Conservation (phyloP, 2,113 vertebrate species). For the Lamprotornis superbus region DNA sequence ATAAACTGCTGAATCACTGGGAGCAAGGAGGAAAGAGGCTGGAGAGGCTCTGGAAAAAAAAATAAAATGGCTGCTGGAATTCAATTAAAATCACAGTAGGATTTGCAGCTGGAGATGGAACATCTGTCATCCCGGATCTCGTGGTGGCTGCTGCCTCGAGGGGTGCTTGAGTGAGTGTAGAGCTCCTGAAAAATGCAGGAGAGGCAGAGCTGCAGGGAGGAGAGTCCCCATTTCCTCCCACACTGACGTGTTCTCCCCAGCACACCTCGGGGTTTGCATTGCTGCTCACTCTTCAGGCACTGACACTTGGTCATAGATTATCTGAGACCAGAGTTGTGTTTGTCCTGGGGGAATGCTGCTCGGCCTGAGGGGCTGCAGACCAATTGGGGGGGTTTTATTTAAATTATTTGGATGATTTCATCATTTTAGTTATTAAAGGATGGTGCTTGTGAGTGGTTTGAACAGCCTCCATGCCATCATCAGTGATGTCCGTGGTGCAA, state of each 20-base stretch:
- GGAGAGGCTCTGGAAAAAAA: not conserved
- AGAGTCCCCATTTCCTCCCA: not conserved
- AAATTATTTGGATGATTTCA: not conserved
- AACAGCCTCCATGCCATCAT: not conserved
- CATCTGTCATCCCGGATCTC: not conserved
- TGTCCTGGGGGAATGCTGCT: not conserved
- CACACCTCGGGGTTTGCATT: not conserved
- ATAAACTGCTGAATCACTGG: conserved; percentile 15
- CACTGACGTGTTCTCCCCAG: not conserved
- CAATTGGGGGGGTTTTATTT: rapidly evolving
- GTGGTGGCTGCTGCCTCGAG: not conserved
- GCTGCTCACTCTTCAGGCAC: not conserved
- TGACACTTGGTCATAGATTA: rapidly evolving
- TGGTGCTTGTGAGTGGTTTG: rapidly evolving
- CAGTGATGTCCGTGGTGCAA: rapidly evolving
- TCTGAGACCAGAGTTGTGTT: rapidly evolving
- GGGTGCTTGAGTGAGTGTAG: not conserved
- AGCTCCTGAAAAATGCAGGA: not conserved
- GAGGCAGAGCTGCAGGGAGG: not conserved
- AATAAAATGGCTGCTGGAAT: not conserved
- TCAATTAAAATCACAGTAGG: conserved; percentile 8
- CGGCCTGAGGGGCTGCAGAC: not conserved
- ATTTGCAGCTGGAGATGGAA: not conserved
- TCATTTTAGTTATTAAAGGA: not conserved
- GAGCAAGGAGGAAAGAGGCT: not conserved